Percentiles rank a stretch among this genome's conserved stretches.
Conservation (phyloP, 1,140 invertebrate genomes). For the Bombus confusus region DNA sequence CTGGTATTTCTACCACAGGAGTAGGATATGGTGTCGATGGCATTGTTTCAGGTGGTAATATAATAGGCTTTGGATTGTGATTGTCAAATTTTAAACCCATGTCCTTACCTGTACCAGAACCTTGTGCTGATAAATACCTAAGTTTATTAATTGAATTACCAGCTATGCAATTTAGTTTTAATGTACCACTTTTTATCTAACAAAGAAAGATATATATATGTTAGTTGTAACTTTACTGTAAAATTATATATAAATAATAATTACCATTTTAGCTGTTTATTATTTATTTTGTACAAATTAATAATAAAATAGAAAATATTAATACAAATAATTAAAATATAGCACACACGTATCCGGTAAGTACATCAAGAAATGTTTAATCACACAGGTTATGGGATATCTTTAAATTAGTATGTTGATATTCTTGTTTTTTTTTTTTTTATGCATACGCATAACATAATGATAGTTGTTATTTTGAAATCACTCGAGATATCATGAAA, state of each 20-base stretch:
- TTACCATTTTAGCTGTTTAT: conserved; percentile 33
- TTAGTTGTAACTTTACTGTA: background rate
- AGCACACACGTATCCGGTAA: background rate
- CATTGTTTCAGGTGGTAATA: conserved; percentile 33
- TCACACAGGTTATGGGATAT: conserved; percentile 24
- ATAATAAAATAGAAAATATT: background rate
- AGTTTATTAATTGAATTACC: conserved; percentile 2
- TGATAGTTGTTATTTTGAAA: background rate
- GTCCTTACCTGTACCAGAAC: conserved; percentile 49
- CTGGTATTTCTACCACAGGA: conserved; percentile 47
- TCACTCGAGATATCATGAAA: background rate
- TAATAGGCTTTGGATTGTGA: conserved; percentile 22
- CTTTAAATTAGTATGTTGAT: background rate
- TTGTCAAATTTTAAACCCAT: background rate
- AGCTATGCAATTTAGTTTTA: conserved; percentile 34
- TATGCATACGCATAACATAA: background rate
- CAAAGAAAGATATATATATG: background rate
- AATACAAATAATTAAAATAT: background rate
- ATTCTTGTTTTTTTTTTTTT: conserved; percentile 38
- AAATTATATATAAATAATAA: background rate
- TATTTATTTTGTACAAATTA: background rate
- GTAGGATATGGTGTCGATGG: conserved; percentile 20
- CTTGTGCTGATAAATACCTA: conserved; percentile 48
- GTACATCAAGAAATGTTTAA: background rate
- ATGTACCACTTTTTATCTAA: conserved; percentile 46